These are phyloP conservation scores for Eudemis profundana DNA, from an alignment of 2,888 invertebrate genomes.

Conservation along the genomic window DNA sequence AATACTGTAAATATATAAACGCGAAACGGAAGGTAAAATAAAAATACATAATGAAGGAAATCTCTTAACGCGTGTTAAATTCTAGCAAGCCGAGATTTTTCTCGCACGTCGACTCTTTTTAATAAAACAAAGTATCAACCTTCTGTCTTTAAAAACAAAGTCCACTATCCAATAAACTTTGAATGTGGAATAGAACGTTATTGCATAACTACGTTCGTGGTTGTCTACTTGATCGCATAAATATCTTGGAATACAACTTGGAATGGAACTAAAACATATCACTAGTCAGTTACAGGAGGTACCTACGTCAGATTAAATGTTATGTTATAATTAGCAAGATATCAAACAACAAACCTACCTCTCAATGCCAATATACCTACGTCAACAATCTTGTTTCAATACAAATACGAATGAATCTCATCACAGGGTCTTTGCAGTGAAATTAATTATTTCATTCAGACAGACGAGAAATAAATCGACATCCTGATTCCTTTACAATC, in stretches of 20 bases:
- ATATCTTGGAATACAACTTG: no score
- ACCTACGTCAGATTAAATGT: no score
- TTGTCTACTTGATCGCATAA: no score
- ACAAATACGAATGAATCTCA: conserved; percentile 15
- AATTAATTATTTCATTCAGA: conserved; percentile 34
- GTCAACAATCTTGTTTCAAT: conserved; percentile 14
- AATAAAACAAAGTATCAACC: no score
- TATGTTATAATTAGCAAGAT: no score
- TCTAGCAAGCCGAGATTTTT: neutral
- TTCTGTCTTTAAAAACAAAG: no score
- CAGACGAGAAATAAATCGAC: conserved; percentile 30
- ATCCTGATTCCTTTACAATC: neutral
- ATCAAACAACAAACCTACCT: neutral
- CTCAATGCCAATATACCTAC: neutral
- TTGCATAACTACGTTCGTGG: no score
- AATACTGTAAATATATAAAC: neutral
- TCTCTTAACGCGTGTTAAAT: neutral
- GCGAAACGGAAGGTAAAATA: neutral
- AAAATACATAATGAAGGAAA: neutral
- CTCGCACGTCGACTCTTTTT: neutral
- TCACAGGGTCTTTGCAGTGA: conserved; percentile 14
- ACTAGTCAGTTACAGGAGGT: no score
- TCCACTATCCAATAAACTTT: no score
- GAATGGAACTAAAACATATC: no score
- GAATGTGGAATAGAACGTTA: no score